Evolutionary conservation across 2,888 invertebrate species (phyloP), one percentile per base, ranked within the genome.

Genomic region (Harpalus rufipes): DNA sequence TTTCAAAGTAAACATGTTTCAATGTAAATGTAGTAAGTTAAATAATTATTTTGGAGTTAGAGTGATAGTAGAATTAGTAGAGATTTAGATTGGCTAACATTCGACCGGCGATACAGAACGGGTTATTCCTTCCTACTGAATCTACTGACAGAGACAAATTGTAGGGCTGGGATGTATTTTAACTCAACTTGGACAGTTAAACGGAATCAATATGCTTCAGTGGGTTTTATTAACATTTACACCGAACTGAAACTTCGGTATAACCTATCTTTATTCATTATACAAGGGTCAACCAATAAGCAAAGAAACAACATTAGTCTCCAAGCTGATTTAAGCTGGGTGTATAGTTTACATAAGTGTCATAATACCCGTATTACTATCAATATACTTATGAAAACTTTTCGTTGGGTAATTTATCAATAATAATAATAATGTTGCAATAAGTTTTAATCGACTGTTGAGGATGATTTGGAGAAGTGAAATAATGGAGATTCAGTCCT

Each of bases 61-160:
- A 63, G 3, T 18, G 63, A 63, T 63, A 63, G 6, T 63, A 0
- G 63, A 63, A 63, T 68, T 68, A 32, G 68, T 32, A 12, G 68
- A 68, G 68, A 68, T 68, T 68, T 68, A 39, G 68, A 39, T 68
- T 68, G 32, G 25, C 68, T 39, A 32, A 32, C 68, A 25, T 68
- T 68, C 68, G 63, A 68, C 32, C 39, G 39, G 4, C 59, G 59
- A 16, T 1, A 59, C 14, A 6, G 32, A 6, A 6, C 6, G 6
- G 44, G 10, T 51, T 51, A 51, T 51, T 51, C 44, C 44, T 51
- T 51, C 44, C 44, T 51, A 51, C 10, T 51, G 44, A 51, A 4
- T 59, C 59, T 12, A 59, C 14, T 59, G 59, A 16, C 59, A 59
- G 59, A 59, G 59, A 59, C 59, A 59, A 59, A 59, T 59, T 14